These are phyloP conservation scores for Aurelia coerulea DNA, from an alignment of 30 jellyfish, hydroid and myxozoan genomes.

Conservation along the genomic window DNA sequence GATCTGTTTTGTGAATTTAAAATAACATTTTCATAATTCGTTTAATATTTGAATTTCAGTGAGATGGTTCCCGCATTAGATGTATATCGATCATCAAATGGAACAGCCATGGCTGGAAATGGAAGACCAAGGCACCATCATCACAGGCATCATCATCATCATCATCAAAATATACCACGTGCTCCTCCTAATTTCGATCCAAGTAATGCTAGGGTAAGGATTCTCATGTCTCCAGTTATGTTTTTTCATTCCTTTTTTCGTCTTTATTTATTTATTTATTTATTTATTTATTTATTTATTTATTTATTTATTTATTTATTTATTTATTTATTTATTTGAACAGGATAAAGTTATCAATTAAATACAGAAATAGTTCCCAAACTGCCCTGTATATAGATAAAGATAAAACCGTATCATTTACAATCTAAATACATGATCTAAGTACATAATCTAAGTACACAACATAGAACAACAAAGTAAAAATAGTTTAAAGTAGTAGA, in stretches of 20 bases:
- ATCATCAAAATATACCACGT: conserved; percentile 69
- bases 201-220: conserved; percentile 70
- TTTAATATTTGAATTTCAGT: conserved; percentile 9
- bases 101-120: conserved; percentile 45
- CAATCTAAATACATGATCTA: too few relatives aligned
- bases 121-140: conserved; percentile 39
- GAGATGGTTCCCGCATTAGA: conserved; percentile 83
- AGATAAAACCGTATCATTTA: too few relatives aligned
- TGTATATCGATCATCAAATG: conserved; percentile 50
- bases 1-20: too few relatives aligned
- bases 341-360: too few relatives aligned
- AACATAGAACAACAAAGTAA: too few relatives aligned
- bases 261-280: background rate
- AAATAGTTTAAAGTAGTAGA: too few relatives aligned
- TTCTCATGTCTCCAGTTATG: background rate
- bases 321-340: background rate
- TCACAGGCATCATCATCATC: conserved; percentile 73
- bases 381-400: too few relatives aligned
- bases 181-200: conserved; percentile 80
- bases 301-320: too few relatives aligned
- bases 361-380: too few relatives aligned
- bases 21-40: too few relatives aligned
- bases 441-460: too few relatives aligned
- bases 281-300: background rate
- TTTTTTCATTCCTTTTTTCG: background rate